Percentiles rank a stretch among this genome's conserved stretches.
phyloP scores from a whole-genome alignment of 53 echinoderm and acorn worm genomes.

The Holothuria leucospilota region DNA sequence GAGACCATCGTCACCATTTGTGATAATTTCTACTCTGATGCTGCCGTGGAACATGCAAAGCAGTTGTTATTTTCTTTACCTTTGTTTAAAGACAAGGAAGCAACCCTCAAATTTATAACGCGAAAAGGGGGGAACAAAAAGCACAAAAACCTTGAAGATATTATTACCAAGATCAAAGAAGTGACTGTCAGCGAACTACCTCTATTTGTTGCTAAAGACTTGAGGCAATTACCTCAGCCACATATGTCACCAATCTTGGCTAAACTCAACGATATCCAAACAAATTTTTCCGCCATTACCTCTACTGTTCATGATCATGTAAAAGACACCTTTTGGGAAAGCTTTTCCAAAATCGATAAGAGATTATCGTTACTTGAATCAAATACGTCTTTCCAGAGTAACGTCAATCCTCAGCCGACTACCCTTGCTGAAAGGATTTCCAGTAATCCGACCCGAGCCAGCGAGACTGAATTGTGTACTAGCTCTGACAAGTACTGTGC shows the following conservation, averaged over 20 bases:
- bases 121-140: not conserved
- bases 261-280: slow-evolving; percentile 2
- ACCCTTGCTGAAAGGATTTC: no score
- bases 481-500: no score
- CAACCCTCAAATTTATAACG: not conserved
- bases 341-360: not conserved
- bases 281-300: not conserved
- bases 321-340: slow-evolving; percentile 4
- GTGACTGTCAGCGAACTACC: slow-evolving; percentile 5
- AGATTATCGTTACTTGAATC: no score
- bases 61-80: slow-evolving; percentile 18
- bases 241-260: slow-evolving; percentile 1
- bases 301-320: not conserved
- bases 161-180: no score
- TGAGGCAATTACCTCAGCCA: slow-evolving; percentile 3
- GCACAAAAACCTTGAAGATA: slow-evolving; percentile 1
- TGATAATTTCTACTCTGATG: slow-evolving; percentile 19
- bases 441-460: no score
- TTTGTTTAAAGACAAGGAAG: no score
- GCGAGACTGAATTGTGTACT: no score
- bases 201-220: not conserved
- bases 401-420: not conserved
- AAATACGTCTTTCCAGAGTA: no score
- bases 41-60: not conserved
- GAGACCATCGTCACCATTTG: slow-evolving; percentile 27